Base-by-base conservation (phyloP, 2,113 vertebrate species). In the Nycticebus coucang region DNA sequence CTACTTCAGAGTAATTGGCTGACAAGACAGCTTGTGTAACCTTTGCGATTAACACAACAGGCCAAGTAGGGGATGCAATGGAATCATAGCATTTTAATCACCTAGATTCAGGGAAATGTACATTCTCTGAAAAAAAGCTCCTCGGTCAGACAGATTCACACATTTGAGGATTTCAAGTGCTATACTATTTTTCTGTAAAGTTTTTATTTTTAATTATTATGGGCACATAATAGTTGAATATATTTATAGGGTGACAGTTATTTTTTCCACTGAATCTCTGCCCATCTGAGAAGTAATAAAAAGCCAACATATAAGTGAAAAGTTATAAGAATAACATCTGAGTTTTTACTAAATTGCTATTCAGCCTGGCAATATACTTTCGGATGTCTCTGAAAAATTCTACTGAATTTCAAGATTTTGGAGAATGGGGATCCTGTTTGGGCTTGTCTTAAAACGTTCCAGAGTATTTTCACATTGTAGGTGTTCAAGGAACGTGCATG, bases 1-100 rank as follows among this genome's bases (percentile, higher is more conserved):
- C 87, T 77, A 55, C 60, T 59, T 0, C 11, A 4, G 50, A 88
- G 96, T 94, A 91, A 95, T 8, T 87, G 85, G 57, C 74, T 85
- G 74, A 9, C 71, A 89, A 97, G 94, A 59, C 62, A 86, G 6
- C 55, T 93, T 92, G 50, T 30, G 72, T 8, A 0, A 4, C 41
- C 64, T 55, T 24, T 53, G 41, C 41, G 37, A 92, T 89, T 45
- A 82, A 83, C 35, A 50, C 3, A 7, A 5, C n/a, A 77, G 93
- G 35, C 45, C 50, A 24, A 72, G 33, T 5, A 21, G 26, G n/a
- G 7, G 19, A 8, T 17, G 59, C 9, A 53, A 30, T 50, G 22
- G 75, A 41, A 45, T 78, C 77, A 10, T 4, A 45, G 84, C 14
- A 28, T 35, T 89, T 87, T 93, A 89, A 79, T 91, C 79, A 68